Evolutionary conservation across 2,888 invertebrate species (phyloP).

Genomic region (Venusia cambrica): DNA sequence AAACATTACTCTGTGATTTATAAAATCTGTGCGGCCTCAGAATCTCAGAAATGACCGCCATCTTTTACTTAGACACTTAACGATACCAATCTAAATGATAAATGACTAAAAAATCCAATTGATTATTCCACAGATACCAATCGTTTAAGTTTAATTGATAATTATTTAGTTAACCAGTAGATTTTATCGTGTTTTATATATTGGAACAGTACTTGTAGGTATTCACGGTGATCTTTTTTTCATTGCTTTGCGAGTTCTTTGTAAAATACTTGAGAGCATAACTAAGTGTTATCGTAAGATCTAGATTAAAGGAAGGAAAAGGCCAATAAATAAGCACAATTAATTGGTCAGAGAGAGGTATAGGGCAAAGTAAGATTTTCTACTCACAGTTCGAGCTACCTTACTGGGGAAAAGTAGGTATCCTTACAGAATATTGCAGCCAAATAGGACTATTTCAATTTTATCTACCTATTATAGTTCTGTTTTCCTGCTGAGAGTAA

Average conservation of each 20-base stretch:
- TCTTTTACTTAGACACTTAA: slow-evolving; percentile 50
- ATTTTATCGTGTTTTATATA: slow-evolving; percentile 38
- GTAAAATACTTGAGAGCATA: slow-evolving; percentile 14
- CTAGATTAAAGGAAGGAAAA: slow-evolving; percentile 18
- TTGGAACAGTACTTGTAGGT: slow-evolving; percentile 33
- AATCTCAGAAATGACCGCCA: slow-evolving; percentile 58
- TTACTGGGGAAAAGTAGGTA: no score
- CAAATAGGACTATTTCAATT: no score
- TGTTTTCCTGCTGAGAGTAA: no score
- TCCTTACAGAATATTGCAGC: no score
- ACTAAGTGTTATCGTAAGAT: slow-evolving; percentile 18
- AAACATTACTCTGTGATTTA: slow-evolving; percentile 45
- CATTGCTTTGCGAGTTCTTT: no score
- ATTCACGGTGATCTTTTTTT: no score
- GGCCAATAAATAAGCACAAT: slow-evolving; percentile 17
- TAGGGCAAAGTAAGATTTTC: no score
- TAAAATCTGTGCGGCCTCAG: slow-evolving; percentile 53
- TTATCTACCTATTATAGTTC: no score
- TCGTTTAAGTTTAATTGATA: slow-evolving; percentile 61
- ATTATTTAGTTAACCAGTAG: slow-evolving; percentile 55
- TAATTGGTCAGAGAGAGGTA: slow-evolving; percentile 14
- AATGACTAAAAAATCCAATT: slow-evolving; percentile 71
- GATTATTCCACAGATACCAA: slow-evolving; percentile 65
- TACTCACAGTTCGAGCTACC: no score
- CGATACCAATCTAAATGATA: slow-evolving; percentile 68